Conservation (phyloP, 2,113 vertebrate species). For the Smithornis capensis region DNA sequence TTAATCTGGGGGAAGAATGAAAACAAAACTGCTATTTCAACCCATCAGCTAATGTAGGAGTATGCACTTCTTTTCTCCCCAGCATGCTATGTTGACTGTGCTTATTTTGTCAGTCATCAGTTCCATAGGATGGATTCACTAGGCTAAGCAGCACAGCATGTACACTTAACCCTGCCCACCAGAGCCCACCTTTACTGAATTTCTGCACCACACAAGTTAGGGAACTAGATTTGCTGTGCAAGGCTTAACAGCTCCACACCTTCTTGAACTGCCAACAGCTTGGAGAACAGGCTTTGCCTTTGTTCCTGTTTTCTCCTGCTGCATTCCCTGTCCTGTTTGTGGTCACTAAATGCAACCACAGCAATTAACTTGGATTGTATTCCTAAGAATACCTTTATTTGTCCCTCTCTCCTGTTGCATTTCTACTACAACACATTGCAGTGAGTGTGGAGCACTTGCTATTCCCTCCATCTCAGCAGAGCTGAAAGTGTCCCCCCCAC, state of each 20-base stretch:
- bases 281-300: background rate
- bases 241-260: background rate
- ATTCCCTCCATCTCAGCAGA: background rate
- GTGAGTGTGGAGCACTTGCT: background rate
- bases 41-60: background rate
- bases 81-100: background rate
- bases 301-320: background rate
- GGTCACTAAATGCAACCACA: background rate
- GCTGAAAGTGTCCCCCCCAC: background rate
- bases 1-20: background rate
- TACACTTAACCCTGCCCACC: background rate
- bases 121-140: background rate
- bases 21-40: background rate
- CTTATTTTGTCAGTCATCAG: background rate
- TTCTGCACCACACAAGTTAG: background rate
- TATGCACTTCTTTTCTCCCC: background rate
- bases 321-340: background rate
- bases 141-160: background rate
- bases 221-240: background rate
- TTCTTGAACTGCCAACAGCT: background rate
- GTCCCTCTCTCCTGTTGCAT: background rate
- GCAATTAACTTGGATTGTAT: background rate
- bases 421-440: background rate
- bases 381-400: background rate
- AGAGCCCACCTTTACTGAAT: background rate